Evolutionary conservation across 2,888 invertebrate genomes (phyloP).

Genomic region (Parasteatoda lunata): DNA sequence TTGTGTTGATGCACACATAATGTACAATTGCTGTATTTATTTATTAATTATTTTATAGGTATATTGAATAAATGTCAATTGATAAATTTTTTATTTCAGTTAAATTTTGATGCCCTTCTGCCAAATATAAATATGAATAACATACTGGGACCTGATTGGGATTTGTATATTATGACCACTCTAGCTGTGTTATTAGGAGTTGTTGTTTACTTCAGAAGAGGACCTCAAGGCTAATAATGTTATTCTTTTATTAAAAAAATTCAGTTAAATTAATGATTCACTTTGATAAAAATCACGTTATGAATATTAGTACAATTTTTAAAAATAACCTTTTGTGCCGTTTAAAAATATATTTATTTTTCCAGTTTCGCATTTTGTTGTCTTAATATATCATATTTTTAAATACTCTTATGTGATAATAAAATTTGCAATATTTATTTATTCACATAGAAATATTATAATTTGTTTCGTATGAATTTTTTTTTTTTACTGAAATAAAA

Average conservation of each 20-base stretch:
- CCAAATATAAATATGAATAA: conserved; percentile 78
- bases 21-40: too few species aligned
- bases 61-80: background rate
- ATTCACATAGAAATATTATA: too few species aligned
- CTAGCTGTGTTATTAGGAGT: conserved; percentile 87
- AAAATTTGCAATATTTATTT: background rate
- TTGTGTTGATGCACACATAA: too few species aligned
- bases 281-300: too few species aligned
- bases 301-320: too few species aligned
- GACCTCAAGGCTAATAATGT: conserved; percentile 68
- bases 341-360: conserved; percentile 7
- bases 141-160: conserved; percentile 90
- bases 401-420: background rate
- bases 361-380: background rate
- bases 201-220: conserved; percentile 85
- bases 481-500: too few species aligned
- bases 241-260: too few species aligned
- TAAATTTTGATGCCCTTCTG: conserved; percentile 60
- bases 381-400: background rate
- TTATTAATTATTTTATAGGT: too few species aligned
- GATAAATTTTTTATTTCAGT: conserved; percentile 32
- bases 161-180: conserved; percentile 89
- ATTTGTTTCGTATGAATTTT: too few species aligned
- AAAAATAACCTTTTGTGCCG: background rate
- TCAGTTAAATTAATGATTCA: too few species aligned